phyloP scores from a whole-genome alignment of 1,140 invertebrate genomes.

The Neomicropteryx cornuta region DNA sequence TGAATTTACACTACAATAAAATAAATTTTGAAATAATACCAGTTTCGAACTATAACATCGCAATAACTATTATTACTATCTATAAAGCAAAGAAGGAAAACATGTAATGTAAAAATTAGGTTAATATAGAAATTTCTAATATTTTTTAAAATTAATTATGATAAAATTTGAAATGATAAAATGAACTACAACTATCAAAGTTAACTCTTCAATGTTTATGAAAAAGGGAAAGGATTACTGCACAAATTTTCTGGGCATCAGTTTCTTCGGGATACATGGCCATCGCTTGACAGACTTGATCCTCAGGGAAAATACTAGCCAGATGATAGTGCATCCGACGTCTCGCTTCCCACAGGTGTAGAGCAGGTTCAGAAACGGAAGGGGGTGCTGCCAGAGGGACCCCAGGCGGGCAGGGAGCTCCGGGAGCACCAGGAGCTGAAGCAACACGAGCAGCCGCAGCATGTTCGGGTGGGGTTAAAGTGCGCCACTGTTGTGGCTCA shows the following conservation, averaged over 20 bases:
- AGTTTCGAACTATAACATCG: too few species aligned
- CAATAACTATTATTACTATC: too few species aligned
- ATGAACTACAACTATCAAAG: slow-evolving; percentile 1
- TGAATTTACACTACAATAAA: too few species aligned
- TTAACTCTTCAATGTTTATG: not conserved
- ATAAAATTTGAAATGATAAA: slow-evolving; percentile 1
- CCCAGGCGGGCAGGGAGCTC: slow-evolving; percentile 31
- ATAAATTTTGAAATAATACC: too few species aligned
- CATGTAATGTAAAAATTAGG: not conserved
- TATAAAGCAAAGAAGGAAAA: too few species aligned
- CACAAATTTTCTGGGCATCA: slow-evolving; percentile 80
- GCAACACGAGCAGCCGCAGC: slow-evolving; percentile 48
- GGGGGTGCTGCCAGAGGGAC: slow-evolving; percentile 28
- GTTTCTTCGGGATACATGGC: slow-evolving; percentile 75
- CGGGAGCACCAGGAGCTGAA: slow-evolving; percentile 58
- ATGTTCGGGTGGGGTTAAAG: slow-evolving; percentile 17
- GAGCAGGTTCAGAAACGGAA: slow-evolving; percentile 31
- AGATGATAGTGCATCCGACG: slow-evolving; percentile 73
- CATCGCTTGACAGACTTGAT: slow-evolving; percentile 77
- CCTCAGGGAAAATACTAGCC: slow-evolving; percentile 76
- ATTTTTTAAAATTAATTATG: not conserved
- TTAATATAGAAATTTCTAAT: not conserved
- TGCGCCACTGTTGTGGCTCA: slow-evolving; percentile 51
- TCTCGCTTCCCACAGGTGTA: slow-evolving; percentile 53
- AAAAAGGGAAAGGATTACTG: slow-evolving; percentile 53